phyloP scores from a whole-genome alignment of 2,888 invertebrate species.

The Drosophila mimetica region DNA sequence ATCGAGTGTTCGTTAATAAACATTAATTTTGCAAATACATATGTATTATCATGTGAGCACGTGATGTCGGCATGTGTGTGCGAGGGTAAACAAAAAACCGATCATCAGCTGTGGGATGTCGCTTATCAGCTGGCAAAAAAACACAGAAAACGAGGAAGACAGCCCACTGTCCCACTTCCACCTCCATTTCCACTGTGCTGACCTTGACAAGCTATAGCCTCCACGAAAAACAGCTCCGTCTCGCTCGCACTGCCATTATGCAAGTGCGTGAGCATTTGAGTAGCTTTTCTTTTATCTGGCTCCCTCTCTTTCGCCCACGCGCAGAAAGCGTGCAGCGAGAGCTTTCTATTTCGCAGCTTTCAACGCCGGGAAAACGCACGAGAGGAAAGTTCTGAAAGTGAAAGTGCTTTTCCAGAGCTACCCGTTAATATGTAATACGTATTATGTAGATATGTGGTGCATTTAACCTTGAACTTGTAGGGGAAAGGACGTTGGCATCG shows the following conservation, averaged over 20 bases:
- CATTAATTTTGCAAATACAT: conserved; percentile 5
- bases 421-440: conserved; percentile 2
- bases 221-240: conserved; percentile 16
- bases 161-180: conserved; percentile 17
- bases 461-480: conserved; percentile 48
- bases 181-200: conserved; percentile 9
- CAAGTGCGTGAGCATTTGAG: conserved; percentile 43
- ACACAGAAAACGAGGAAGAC: conserved; percentile 1
- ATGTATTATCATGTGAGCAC: conserved; percentile 3
- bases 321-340: conserved; percentile 44
- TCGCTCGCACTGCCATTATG: conserved; percentile 49
- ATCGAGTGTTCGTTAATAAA: conserved; percentile 14
- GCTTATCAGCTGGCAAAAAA: conserved; percentile 46
- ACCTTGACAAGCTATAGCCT: conserved; percentile 44
- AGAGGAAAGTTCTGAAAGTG: conserved; percentile 38
- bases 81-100: conserved; percentile 59
- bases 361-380: conserved; percentile 13
- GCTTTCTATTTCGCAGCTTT: conserved; percentile 56
- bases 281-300: conserved; percentile 17
- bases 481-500: conserved; percentile 36
- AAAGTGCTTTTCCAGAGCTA: conserved; percentile 44
- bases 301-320: conserved; percentile 30
- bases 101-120: conserved; percentile 60
- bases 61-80: conserved; percentile 8
- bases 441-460: not conserved